Evolutionary conservation across 2,888 invertebrate species (phyloP).

Genomic region (Xylota segnis): DNA sequence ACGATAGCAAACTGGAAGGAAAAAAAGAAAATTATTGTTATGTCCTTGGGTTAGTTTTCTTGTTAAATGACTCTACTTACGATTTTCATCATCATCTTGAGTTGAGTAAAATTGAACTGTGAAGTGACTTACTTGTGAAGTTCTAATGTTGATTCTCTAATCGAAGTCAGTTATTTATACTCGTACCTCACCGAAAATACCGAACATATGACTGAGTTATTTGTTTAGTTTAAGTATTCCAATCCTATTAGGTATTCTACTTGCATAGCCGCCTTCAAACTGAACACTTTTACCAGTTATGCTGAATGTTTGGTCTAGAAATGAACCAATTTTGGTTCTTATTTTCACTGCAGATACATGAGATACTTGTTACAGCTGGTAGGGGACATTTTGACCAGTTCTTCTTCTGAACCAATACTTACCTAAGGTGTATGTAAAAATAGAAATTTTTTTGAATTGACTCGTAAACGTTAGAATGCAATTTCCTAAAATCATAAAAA

Average conservation of each 20-base stretch:
- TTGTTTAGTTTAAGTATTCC: slow-evolving; percentile 2
- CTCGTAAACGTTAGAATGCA: no score
- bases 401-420: no score
- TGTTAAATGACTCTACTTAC: slow-evolving; percentile 19
- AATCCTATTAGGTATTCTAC: slow-evolving; percentile 40
- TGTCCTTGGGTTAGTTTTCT: neutral
- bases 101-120: neutral
- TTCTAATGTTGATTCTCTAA: slow-evolving; percentile 35
- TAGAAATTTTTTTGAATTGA: no score
- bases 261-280: neutral
- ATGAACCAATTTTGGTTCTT: no score
- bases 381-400: no score
- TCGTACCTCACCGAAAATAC: neutral
- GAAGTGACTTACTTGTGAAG: slow-evolving; percentile 31
- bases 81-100: slow-evolving; percentile 59
- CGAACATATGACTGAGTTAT: slow-evolving; percentile 8
- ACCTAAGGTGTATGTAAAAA: no score
- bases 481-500: no score
- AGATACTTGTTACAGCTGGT: no score
- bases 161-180: slow-evolving; percentile 46
- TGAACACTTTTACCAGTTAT: no score
- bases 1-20: slow-evolving; percentile 74
- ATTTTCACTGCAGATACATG: no score
- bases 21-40: neutral
- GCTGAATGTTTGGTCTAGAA: no score